phyloP scores from a whole-genome alignment of 2,797 vertebrate genomes.

The Cygnus olor region DNA sequence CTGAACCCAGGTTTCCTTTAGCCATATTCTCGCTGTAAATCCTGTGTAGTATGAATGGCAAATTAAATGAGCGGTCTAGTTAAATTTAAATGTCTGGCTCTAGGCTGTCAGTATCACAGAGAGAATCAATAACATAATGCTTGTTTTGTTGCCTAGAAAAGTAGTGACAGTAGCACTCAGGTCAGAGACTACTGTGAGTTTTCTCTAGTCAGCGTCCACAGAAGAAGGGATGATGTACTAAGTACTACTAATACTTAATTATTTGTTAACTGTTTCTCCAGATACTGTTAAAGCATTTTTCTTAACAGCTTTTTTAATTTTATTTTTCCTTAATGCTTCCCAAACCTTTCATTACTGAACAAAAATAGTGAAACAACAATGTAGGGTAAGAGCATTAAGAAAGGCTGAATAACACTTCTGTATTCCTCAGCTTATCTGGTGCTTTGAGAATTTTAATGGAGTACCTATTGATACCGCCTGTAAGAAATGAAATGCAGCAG shows the following conservation, averaged over 20 bases:
- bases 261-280: background rate
- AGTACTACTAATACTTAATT: background rate
- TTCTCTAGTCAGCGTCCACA: background rate
- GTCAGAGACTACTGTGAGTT: background rate
- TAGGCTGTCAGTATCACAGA: background rate
- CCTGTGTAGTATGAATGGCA: background rate
- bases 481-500: conserved; percentile 45
- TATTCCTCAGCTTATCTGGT: background rate
- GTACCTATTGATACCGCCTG: background rate
- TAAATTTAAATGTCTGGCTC: background rate
- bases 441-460: background rate
- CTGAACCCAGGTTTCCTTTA: background rate
- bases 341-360: background rate
- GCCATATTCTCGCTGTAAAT: background rate
- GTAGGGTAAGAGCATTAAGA: background rate
- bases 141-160: background rate
- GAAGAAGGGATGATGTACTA: background rate
- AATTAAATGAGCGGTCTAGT: background rate
- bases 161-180: background rate
- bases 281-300: background rate
- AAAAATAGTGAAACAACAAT: background rate
- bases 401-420: background rate
- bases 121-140: background rate
- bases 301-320: background rate
- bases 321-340: background rate